Base-by-base conservation (phyloP, 2,113 vertebrate genomes). In the Paraplagusia blochii region DNA sequence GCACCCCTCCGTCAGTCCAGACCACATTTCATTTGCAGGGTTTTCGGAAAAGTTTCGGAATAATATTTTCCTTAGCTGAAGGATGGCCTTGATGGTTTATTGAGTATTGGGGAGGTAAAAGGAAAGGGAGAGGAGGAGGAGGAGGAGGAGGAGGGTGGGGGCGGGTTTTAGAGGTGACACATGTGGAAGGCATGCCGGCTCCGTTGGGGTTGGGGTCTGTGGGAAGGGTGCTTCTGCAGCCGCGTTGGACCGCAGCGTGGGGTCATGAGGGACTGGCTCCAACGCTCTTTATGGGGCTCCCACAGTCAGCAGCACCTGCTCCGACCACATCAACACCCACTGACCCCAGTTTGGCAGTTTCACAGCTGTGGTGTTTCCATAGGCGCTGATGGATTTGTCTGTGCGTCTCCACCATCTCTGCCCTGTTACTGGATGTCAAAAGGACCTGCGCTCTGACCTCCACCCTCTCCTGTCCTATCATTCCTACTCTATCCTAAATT, bases 1-100 rank as follows among this genome's bases (percentile, higher is more conserved):
- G 72, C 76, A 76, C 89, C 87, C 87, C 90, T 90, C 91, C 79
- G 83, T 92, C 90, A 91, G 91, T 90, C 85, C 88, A 69, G 74
- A 72, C 76, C 69, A 48, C 67, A 80, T 78, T 80, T 85, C 72
- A 80, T 79, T 88, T 77, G 82, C 90, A 8, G 66, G 48, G 60
- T 51, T 80, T 77, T 77, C 71, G 13, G 57, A 69, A 63, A 79
- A 52, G 74, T n/a, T n/a, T n/a, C 76, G 74, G 70, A 80, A 85
- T 81, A 84, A 85, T 85, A 87, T 88, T 88, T 90, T 88, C 72
- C 72, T 86, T 86, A 73, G 63, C 76, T 36, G 74, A 72, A 69
- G 84, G 67, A 85, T 44, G 79, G 69, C 69, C 73, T 69, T 66
- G 65, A 77, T 17, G 48, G 76, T 85, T 85, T 75, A 77, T 64